phyloP scores from a whole-genome alignment of 1,140 invertebrate species.

The Rhynchophorus ferrugineus region DNA sequence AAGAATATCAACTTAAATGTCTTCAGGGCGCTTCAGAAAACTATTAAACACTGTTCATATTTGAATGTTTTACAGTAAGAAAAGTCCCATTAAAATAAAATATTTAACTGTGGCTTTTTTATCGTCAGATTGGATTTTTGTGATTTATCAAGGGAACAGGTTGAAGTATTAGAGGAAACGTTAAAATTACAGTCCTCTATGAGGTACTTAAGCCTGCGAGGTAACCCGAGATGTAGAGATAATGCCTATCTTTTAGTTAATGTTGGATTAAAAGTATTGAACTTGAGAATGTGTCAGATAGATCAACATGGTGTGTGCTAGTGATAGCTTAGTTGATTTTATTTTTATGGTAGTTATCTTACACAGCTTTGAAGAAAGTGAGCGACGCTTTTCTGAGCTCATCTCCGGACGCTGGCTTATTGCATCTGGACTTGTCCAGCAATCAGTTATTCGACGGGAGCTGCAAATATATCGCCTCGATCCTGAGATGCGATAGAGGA shows the following conservation, averaged over 20 bases:
- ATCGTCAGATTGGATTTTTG: neutral
- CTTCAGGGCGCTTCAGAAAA: no score
- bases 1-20: no score
- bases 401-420: neutral
- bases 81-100: no score
- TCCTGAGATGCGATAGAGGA: constrained; percentile 1
- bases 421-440: constrained; percentile 2
- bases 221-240: neutral
- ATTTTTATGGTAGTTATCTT: neutral
- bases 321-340: neutral
- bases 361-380: neutral
- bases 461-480: neutral
- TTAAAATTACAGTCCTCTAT: neutral
- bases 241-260: neutral
- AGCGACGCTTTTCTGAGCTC: neutral
- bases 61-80: no score
- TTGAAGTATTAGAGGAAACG: neutral
- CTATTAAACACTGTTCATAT: no score
- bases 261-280: constrained; percentile 1
- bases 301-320: neutral
- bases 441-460: neutral
- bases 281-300: neutral
- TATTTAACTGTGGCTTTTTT: no score
- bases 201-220: neutral
- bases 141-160: neutral